Conservation (phyloP, 2,797 vertebrate genomes). For the Prunella strophiata region DNA sequence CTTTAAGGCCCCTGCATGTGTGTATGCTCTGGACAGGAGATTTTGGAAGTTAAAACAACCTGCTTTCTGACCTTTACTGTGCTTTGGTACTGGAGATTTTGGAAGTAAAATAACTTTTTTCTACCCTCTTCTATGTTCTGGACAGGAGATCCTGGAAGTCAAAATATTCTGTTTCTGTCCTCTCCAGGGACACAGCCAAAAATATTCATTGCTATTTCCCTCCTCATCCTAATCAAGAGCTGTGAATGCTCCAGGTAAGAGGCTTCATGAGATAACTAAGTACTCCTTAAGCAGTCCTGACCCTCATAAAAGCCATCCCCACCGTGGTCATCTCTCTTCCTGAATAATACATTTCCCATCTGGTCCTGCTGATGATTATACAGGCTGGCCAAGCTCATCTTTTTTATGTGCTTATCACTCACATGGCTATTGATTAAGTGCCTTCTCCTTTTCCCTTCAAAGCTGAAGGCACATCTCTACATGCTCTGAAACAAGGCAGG, state of each 20-base stretch:
- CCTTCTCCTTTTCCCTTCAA: slow-evolving; percentile 40
- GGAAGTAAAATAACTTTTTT: not conserved
- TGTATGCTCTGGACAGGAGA: not conserved
- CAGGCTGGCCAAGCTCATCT: slow-evolving; percentile 20
- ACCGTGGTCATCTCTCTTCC: slow-evolving; percentile 22
- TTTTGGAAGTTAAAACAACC: not conserved
- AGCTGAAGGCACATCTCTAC: slow-evolving; percentile 27
- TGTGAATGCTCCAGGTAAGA: not conserved
- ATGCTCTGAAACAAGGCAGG: not conserved
- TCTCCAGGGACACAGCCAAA: not conserved
- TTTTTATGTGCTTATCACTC: slow-evolving; percentile 51
- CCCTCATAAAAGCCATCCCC: not conserved
- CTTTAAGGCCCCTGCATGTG: not conserved
- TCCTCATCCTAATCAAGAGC: not conserved
- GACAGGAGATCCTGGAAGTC: not conserved
- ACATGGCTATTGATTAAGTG: slow-evolving; percentile 61
- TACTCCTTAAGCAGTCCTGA: not conserved
- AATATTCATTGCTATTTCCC: not conserved
- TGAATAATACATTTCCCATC: slow-evolving; percentile 11
- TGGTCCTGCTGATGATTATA: not conserved
- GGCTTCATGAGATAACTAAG: not conserved
- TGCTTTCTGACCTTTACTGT: not conserved
- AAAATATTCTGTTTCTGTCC: not conserved
- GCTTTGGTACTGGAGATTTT: not conserved
- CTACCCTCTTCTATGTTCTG: rapidly evolving